A percentile compares a stretch with the other conserved stretches of the same genome.
Conservation (phyloP, 2,888 invertebrate species). For the Heliconius charithonia region DNA sequence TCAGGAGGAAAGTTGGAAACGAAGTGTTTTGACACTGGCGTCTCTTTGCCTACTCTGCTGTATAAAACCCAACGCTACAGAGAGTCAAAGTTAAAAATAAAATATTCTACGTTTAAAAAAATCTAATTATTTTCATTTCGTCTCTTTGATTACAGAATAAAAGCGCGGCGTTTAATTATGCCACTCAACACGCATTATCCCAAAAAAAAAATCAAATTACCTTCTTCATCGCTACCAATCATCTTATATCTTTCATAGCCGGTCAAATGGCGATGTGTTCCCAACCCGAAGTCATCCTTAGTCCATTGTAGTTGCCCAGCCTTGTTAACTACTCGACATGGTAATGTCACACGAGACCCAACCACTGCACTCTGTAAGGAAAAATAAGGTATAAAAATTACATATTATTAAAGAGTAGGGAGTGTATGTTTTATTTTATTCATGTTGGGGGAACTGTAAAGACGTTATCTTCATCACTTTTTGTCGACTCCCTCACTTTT, state of each 20-base stretch:
- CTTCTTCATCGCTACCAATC: slow-evolving; percentile 98
- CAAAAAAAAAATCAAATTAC: slow-evolving; percentile 66
- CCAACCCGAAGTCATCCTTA: slow-evolving; percentile 97
- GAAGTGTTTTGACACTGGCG: not conserved
- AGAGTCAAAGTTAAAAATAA: too few relatives aligned
- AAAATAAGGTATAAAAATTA: not conserved
- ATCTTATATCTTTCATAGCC: slow-evolving; percentile 97
- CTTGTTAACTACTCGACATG: slow-evolving; percentile 94
- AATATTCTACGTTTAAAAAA: too few relatives aligned
- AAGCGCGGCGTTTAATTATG: too few relatives aligned
- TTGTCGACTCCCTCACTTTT: too few relatives aligned
- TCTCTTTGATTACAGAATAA: too few relatives aligned
- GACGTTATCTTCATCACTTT: too few relatives aligned
- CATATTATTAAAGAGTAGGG: not conserved
- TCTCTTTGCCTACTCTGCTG: not conserved
- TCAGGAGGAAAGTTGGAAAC: too few relatives aligned
- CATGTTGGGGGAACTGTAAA: too few relatives aligned
- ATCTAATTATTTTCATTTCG: too few relatives aligned
- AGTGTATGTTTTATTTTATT: not conserved
- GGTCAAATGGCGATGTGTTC: slow-evolving; percentile 93
- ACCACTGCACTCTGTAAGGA: slow-evolving; percentile 89
- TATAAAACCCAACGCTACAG: too few relatives aligned
- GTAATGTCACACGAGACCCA: slow-evolving; percentile 93
- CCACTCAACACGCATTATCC: too few relatives aligned
- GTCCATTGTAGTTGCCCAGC: slow-evolving; percentile 98